A percentile compares a stretch with the other conserved stretches of the same genome.
phyloP scores from a whole-genome alignment of 2,888 invertebrate species.

The Ophion ventricosus region DNA sequence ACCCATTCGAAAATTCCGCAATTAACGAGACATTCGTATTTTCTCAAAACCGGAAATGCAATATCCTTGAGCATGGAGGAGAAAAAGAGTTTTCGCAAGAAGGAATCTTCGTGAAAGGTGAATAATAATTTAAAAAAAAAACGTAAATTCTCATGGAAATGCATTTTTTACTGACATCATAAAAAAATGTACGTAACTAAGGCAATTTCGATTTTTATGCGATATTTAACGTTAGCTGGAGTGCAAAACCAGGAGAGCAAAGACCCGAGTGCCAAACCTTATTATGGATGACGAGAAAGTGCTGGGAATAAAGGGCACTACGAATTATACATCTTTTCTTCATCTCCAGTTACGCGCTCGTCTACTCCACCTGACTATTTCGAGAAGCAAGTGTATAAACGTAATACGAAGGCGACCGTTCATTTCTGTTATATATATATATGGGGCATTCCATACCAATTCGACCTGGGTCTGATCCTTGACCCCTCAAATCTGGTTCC shows the following conservation, averaged over 20 bases:
- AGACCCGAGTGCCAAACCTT: background rate
- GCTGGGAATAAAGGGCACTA: background rate
- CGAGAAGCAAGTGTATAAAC: conserved; percentile 13
- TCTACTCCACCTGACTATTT: conserved; percentile 14
- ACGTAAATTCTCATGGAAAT: background rate
- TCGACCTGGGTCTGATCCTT: no score
- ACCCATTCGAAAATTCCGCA: background rate
- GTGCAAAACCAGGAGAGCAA: background rate
- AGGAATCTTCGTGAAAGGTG: background rate
- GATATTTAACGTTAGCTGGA: background rate
- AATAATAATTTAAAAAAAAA: background rate
- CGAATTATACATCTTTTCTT: background rate
- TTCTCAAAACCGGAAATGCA: background rate
- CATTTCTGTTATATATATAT: background rate
- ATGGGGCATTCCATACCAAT: no score
- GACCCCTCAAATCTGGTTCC: no score
- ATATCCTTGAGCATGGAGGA: background rate
- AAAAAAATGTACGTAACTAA: background rate
- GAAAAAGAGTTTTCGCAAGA: background rate
- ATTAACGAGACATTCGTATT: background rate
- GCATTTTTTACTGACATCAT: background rate
- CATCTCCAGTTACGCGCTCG: background rate
- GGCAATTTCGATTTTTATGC: background rate
- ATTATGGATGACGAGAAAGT: background rate
- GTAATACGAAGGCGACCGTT: background rate